phyloP scores from a whole-genome alignment of 1,140 invertebrate genomes.

The Metaphire vulgaris region DNA sequence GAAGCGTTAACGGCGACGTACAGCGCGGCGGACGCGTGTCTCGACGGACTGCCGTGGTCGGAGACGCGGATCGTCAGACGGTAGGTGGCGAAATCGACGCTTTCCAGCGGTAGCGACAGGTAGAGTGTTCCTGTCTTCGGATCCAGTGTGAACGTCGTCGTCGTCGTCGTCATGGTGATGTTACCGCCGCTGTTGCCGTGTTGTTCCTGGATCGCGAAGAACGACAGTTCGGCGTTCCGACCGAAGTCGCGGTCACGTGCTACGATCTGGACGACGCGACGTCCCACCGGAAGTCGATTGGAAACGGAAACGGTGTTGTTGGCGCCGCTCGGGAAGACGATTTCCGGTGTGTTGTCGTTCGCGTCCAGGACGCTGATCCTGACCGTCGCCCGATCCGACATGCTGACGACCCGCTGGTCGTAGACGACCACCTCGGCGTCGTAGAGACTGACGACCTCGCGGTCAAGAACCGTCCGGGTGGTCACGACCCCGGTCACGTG shows the following conservation, averaged over 20 bases:
- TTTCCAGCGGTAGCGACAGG: background rate
- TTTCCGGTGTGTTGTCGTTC: conserved; percentile 31
- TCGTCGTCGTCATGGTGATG: too few species aligned
- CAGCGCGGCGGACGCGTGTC: background rate
- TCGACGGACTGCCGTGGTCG: background rate
- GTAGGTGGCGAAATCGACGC: background rate
- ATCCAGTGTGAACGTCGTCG: background rate
- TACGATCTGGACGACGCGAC: conserved; percentile 3
- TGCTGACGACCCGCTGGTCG: conserved; percentile 74
- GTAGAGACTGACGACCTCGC: background rate
- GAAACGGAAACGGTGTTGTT: conserved; percentile 27
- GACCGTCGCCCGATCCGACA: conserved; percentile 45
- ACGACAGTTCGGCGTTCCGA: conserved; percentile 20
- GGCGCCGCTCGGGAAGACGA: conserved; percentile 28
- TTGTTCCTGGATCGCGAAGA: background rate
- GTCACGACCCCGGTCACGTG: conserved; percentile 6
- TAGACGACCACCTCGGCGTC: conserved; percentile 76
- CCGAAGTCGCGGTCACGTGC: conserved; percentile 23
- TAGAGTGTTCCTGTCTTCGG: background rate
- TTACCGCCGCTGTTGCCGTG: background rate
- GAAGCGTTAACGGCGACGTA: background rate
- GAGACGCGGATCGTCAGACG: background rate
- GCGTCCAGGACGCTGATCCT: conserved; percentile 23
- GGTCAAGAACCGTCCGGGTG: background rate
- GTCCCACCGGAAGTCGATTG: background rate